Evolutionary conservation across 2,797 vertebrate species (phyloP).

Genomic region (Rhynchonycteris naso): DNA sequence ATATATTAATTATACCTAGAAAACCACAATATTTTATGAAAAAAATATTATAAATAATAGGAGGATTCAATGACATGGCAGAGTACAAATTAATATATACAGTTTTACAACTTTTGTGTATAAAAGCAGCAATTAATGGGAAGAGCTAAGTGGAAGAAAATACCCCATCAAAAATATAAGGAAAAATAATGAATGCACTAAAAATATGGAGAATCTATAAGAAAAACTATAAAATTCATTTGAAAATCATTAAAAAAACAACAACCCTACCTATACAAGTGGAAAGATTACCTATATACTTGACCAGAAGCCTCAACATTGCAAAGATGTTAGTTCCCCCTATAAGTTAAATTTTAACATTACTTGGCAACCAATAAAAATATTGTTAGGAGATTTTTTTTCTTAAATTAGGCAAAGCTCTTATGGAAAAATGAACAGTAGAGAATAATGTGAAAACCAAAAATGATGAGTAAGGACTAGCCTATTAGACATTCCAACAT

Average conservation of each 20-base stretch:
- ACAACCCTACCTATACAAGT: neutral
- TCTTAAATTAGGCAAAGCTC: neutral
- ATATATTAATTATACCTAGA: neutral
- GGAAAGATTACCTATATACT: neutral
- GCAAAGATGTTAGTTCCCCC: neutral
- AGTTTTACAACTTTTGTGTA: neutral
- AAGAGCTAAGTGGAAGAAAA: neutral
- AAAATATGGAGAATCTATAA: neutral
- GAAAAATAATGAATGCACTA: neutral
- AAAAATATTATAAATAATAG: neutral
- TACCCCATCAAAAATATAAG: neutral
- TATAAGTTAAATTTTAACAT: neutral
- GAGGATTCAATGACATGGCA: neutral
- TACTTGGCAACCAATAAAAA: neutral
- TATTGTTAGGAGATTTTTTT: neutral
- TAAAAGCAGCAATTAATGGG: neutral
- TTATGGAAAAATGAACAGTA: neutral
- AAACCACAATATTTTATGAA: neutral
- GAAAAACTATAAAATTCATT: neutral
- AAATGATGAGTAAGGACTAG: neutral
- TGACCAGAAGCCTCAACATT: no score
- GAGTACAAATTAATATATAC: neutral
- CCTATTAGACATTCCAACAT: neutral
- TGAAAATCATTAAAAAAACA: neutral
- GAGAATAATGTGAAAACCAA: neutral